phyloP scores from a whole-genome alignment of 2,113 vertebrate species.

The Macrotis lagotis region DNA sequence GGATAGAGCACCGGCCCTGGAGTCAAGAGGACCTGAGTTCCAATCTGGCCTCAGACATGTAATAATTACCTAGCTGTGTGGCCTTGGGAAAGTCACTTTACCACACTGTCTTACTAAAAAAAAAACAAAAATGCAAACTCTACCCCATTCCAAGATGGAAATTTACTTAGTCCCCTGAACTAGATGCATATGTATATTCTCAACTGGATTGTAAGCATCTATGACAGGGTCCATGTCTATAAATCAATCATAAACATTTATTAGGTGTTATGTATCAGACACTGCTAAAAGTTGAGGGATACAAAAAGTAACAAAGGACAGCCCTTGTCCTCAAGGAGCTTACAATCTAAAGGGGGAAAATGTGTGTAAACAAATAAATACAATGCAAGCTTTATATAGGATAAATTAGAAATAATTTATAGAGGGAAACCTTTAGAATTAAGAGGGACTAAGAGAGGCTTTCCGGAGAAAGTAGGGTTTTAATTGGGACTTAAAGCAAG shows the following conservation, averaged over 20 bases:
- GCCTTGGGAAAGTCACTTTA: too few relatives aligned
- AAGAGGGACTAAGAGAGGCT: background rate
- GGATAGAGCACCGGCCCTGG: too few relatives aligned
- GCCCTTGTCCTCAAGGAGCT: background rate
- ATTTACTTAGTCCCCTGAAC: background rate
- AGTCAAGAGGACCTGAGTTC: too few relatives aligned
- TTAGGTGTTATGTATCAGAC: fast-evolving
- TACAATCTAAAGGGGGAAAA: background rate
- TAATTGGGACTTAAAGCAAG: background rate
- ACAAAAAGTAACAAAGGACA: background rate
- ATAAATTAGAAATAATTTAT: background rate
- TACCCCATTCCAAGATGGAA: background rate
- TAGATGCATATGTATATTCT: background rate
- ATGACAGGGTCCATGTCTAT: background rate
- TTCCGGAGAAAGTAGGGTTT: background rate
- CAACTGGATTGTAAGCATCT: background rate
- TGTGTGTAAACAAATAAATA: background rate
- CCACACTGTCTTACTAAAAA: too few relatives aligned
- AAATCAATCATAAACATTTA: background rate
- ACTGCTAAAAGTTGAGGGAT: background rate
- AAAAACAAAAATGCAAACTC: background rate
- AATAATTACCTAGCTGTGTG: too few relatives aligned
- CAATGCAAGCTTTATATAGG: background rate
- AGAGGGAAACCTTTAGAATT: background rate
- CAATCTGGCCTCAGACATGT: too few relatives aligned